phyloP scores from a whole-genome alignment of 2,888 invertebrate genomes.

The Celastrina argiolus region DNA sequence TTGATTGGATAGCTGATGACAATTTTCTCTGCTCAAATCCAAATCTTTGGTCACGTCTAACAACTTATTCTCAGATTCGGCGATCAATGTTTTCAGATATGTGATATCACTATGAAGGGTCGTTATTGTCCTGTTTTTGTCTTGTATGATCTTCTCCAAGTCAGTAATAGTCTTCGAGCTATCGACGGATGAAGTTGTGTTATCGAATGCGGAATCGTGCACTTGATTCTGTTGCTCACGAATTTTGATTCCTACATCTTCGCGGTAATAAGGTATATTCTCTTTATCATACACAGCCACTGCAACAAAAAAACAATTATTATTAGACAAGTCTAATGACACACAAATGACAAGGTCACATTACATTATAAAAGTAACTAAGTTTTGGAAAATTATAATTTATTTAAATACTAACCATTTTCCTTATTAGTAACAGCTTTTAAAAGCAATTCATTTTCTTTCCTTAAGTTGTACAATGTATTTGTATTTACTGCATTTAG shows the following conservation, averaged over 20 bases:
- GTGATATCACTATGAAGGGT: slow-evolving; percentile 60
- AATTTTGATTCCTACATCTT: slow-evolving; percentile 43
- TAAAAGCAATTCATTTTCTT: slow-evolving; percentile 52
- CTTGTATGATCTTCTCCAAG: slow-evolving; percentile 46
- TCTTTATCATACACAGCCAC: slow-evolving; percentile 50
- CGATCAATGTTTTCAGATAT: slow-evolving; percentile 58
- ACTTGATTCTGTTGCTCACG: slow-evolving; percentile 54
- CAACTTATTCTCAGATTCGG: slow-evolving; percentile 63
- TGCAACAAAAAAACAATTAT: slow-evolving; percentile 38
- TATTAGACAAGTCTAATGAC: neutral
- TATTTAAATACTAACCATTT: slow-evolving; percentile 49
- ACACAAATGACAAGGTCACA: too few species aligned
- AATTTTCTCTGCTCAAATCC: slow-evolving; percentile 57
- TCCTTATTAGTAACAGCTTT: slow-evolving; percentile 50
- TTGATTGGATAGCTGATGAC: slow-evolving; percentile 58
- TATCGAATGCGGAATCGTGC: slow-evolving; percentile 58
- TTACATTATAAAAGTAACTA: neutral
- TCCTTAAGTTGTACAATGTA: slow-evolving; percentile 29
- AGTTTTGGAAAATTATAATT: neutral
- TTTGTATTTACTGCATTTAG: slow-evolving; percentile 39
- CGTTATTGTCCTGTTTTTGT: slow-evolving; percentile 64
- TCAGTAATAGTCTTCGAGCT: slow-evolving; percentile 47
- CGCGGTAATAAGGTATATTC: slow-evolving; percentile 42
- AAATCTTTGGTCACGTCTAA: slow-evolving; percentile 60
- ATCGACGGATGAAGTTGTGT: slow-evolving; percentile 57